These are phyloP conservation scores for Ditula angustiorana DNA, from an alignment of 2,888 invertebrate genomes.

Conservation along the genomic window DNA sequence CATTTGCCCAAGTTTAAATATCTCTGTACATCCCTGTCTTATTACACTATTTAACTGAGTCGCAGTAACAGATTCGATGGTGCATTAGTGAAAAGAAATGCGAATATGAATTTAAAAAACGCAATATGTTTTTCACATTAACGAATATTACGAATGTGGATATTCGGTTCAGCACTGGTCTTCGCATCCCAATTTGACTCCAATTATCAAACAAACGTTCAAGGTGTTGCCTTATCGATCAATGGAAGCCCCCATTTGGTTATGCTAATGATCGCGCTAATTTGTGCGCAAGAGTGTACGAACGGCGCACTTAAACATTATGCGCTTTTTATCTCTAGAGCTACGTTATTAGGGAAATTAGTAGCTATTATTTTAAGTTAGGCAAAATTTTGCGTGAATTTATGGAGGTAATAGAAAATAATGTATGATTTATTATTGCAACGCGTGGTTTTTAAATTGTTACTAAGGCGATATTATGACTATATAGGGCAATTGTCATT, in stretches of 20 bases:
- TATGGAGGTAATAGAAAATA: too few relatives aligned
- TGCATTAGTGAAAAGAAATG: too few relatives aligned
- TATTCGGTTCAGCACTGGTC: neutral
- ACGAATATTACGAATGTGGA: neutral
- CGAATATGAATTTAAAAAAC: too few relatives aligned
- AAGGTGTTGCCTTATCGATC: slow-evolving; percentile 33
- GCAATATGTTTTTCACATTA: neutral
- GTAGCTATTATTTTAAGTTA: neutral
- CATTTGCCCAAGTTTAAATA: too few relatives aligned
- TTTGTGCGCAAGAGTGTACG: neutral
- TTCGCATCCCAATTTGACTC: slow-evolving; percentile 9
- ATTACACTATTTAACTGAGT: too few relatives aligned
- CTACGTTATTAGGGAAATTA: neutral
- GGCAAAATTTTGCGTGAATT: neutral
- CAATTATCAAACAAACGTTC: slow-evolving; percentile 18
- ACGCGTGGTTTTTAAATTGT: too few relatives aligned
- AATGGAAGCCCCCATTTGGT: slow-evolving; percentile 29
- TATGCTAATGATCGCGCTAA: slow-evolving; percentile 34
- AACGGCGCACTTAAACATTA: neutral
- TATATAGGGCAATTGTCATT: too few relatives aligned
- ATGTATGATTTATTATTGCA: too few relatives aligned
- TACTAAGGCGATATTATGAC: too few relatives aligned
- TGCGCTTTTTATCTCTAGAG: too few relatives aligned
- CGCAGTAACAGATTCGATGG: too few relatives aligned
- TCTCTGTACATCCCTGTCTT: too few relatives aligned